Evolutionary conservation across 2,888 invertebrate species (phyloP).

Genomic region (Synanthedon andrenaeformis): DNA sequence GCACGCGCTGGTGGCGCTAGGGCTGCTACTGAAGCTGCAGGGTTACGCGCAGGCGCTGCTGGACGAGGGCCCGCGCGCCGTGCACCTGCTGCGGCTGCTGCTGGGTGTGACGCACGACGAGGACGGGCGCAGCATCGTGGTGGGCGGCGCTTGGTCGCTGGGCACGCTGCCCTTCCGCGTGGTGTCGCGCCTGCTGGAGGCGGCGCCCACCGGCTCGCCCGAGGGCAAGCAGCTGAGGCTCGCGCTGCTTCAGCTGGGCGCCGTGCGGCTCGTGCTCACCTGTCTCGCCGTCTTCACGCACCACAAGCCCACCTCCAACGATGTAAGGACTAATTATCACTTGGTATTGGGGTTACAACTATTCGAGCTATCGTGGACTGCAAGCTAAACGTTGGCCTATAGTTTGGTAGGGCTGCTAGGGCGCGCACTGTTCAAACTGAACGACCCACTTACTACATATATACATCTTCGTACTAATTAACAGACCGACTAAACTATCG

Average conservation of each 20-base stretch:
- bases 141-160: constrained; percentile 42
- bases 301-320: constrained; percentile 71
- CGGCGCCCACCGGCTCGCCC: constrained; percentile 79
- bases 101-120: constrained; percentile 93
- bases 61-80: constrained; percentile 85
- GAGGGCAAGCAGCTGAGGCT: constrained; percentile 81
- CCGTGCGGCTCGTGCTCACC: constrained; percentile 85
- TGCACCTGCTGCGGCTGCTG: constrained; percentile 86
- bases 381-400: no score
- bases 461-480: no score
- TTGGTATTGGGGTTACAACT: no score
- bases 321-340: constrained; percentile 14
- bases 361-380: no score
- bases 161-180: constrained; percentile 83
- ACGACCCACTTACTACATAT: no score
- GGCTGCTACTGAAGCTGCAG: constrained; percentile 87
- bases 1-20: constrained; percentile 92
- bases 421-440: no score
- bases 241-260: constrained; percentile 86
- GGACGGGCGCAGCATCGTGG: constrained; percentile 77
- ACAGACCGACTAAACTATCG: no score
- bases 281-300: constrained; percentile 92
- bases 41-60: constrained; percentile 92
- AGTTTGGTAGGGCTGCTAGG: no score
- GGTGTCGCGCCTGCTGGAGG: constrained; percentile 80